Evolutionary conservation across 2,888 invertebrate genomes (phyloP).

Genomic region (Anaspis maculata): DNA sequence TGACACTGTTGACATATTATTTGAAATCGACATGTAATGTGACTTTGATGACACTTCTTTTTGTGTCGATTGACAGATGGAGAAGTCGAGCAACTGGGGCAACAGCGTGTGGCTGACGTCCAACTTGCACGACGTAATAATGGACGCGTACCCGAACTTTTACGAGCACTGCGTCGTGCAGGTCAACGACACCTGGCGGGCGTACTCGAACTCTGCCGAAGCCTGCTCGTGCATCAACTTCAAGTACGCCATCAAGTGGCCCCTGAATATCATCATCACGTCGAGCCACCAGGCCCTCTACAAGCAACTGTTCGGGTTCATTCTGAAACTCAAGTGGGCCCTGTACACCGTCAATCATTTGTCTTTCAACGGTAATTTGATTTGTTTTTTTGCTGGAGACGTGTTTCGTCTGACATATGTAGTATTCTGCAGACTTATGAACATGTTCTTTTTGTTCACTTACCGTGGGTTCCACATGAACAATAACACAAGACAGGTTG

Average conservation of each 20-base stretch:
- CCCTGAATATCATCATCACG: constrained; percentile 35
- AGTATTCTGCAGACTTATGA: no score
- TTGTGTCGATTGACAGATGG: no score
- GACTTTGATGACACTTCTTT: no score
- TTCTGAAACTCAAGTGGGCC: constrained; percentile 39
- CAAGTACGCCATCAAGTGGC: constrained; percentile 34
- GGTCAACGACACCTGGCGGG: constrained; percentile 25
- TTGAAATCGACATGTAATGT: no score
- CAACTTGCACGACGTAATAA: constrained; percentile 36
- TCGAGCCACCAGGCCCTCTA: constrained; percentile 31
- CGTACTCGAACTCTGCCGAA: constrained; percentile 25
- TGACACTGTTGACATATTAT: no score
- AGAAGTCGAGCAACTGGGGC: no score
- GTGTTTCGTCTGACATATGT: no score
- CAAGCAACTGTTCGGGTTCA: constrained; percentile 33
- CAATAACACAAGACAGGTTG: no score
- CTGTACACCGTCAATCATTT: constrained; percentile 35
- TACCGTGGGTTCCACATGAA: no score
- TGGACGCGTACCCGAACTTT: constrained; percentile 35
- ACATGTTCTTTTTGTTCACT: no score
- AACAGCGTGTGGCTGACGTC: constrained; percentile 35
- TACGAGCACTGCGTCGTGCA: constrained; percentile 31
- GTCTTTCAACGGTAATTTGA: constrained; percentile 28
- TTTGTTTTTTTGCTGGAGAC: background rate
- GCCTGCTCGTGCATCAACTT: constrained; percentile 28